These are phyloP conservation scores for Atrichornis clamosus DNA, from an alignment of 2,113 vertebrate species.

Conservation along the genomic window DNA sequence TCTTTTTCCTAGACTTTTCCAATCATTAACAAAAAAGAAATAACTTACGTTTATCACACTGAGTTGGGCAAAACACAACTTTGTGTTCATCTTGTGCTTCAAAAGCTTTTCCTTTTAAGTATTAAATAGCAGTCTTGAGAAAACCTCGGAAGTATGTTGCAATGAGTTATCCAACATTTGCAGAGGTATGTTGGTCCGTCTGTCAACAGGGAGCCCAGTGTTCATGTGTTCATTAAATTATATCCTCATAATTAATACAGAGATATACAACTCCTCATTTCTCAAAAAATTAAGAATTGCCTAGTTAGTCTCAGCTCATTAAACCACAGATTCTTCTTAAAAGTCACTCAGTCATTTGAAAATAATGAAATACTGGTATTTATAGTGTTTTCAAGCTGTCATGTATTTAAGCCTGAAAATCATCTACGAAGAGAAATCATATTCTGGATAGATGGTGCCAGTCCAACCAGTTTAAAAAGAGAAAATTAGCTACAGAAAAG, in stretches of 20 bases:
- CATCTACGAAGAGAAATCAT: neutral
- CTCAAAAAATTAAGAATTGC: neutral
- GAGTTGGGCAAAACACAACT: neutral
- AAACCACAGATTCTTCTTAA: neutral
- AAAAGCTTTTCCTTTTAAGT: neutral
- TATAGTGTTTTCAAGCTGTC: neutral
- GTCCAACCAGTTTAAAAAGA: conserved; percentile 18
- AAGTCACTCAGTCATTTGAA: conserved; percentile 4
- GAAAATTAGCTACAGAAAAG: conserved; percentile 15
- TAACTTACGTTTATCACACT: neutral
- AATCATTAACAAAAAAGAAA: neutral
- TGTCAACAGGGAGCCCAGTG: neutral
- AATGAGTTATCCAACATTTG: neutral
- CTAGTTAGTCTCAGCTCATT: neutral
- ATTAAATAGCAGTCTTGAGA: neutral
- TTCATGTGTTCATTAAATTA: neutral
- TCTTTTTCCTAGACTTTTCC: neutral
- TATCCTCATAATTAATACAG: neutral
- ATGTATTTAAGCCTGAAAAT: neutral
- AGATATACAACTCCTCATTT: neutral
- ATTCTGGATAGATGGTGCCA: neutral
- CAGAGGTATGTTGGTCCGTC: neutral
- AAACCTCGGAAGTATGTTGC: neutral
- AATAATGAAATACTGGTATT: conserved; percentile 22
- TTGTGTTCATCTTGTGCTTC: neutral